phyloP scores from a whole-genome alignment of 2,113 vertebrate species.

The Notothenia coriiceps region DNA sequence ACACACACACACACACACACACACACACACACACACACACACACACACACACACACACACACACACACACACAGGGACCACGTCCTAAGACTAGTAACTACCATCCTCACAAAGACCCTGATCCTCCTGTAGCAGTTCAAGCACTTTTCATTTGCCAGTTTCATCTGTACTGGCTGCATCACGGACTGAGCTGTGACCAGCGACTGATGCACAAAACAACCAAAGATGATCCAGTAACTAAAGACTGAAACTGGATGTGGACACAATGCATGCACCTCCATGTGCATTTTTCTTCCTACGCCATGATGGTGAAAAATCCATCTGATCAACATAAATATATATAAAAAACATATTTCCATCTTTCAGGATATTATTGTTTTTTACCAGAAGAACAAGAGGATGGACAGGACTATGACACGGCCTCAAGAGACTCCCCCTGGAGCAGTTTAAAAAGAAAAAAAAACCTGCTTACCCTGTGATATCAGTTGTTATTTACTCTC shows the following conservation, averaged over 20 bases:
- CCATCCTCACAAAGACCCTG: slow-evolving; percentile 26
- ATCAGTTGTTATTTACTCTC: slow-evolving; percentile 58
- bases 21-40: too few species aligned
- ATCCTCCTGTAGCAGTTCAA: slow-evolving; percentile 77
- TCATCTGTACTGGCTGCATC: slow-evolving; percentile 50
- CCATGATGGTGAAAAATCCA: slow-evolving; percentile 1
- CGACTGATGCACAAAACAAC: slow-evolving; percentile 72
- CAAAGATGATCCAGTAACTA: slow-evolving; percentile 79
- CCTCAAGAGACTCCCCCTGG: slow-evolving; percentile 33
- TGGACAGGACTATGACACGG: slow-evolving; percentile 18
- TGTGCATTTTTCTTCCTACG: slow-evolving; percentile 33
- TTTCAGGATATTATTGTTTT: slow-evolving; percentile 39
- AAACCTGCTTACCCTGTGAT: slow-evolving; percentile 31
- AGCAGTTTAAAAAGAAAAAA: slow-evolving; percentile 5
- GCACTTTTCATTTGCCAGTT: slow-evolving; percentile 71
- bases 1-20: too few species aligned
- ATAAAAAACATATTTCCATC: not conserved
- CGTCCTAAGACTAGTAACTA: slow-evolving; percentile 49
- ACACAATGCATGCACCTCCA: slow-evolving; percentile 30
- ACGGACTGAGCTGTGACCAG: slow-evolving; percentile 44
- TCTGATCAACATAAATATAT: slow-evolving; percentile 17
- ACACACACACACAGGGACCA: slow-evolving; percentile 72
- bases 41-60: too few species aligned
- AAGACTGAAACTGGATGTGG: slow-evolving; percentile 31
- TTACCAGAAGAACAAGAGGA: slow-evolving; percentile 35